These are phyloP conservation scores for Cacoxenus indagator DNA, from an alignment of 2,888 invertebrate genomes.

Conservation along the genomic window DNA sequence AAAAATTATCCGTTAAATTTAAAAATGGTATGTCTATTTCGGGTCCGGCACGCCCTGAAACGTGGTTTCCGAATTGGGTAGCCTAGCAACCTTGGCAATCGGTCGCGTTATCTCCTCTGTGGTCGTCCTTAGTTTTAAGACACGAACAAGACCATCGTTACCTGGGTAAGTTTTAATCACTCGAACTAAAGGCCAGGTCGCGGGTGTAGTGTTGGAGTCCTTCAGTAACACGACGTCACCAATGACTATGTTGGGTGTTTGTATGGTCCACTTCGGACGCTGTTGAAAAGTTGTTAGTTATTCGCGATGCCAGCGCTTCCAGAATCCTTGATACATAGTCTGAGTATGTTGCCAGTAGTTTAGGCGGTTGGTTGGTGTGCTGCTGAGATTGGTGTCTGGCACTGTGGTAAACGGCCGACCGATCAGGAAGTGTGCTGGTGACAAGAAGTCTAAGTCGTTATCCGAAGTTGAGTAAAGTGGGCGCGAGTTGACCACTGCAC, in stretches of 20 bases:
- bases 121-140: background rate
- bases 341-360: no score
- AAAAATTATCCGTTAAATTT: no score
- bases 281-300: background rate
- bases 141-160: background rate
- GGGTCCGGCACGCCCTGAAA: no score
- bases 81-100: no score
- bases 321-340: background rate
- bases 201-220: background rate
- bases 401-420: no score
- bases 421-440: conserved; percentile 9
- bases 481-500: conserved; percentile 24
- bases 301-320: background rate
- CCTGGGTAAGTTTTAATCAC: background rate
- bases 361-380: no score
- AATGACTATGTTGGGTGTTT: background rate
- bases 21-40: no score
- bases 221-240: background rate
- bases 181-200: background rate
- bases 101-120: no score
- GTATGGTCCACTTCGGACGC: background rate
- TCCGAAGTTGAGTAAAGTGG: conserved; percentile 21
- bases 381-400: no score
- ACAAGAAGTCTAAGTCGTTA: background rate
- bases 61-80: no score